A percentile compares a stretch with the other conserved stretches of the same genome.
Evolutionary conservation across 92 coral and sea anemone species (phyloP).

Genomic region (Epizoanthus scotinus): DNA sequence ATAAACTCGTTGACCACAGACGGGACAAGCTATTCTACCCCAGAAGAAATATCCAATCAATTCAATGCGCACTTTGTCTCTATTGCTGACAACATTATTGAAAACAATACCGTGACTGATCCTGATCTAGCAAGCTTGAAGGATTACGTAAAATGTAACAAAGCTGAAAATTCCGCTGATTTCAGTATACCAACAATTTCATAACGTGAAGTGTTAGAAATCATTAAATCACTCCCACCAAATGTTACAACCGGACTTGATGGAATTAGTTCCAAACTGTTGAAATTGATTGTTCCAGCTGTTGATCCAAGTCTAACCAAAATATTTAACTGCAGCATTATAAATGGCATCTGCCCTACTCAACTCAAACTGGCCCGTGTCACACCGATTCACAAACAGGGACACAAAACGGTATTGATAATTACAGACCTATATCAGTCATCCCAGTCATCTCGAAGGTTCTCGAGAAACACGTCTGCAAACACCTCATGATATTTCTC

Average conservation of each 20-base stretch:
- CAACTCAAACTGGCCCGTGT: constrained; percentile 49
- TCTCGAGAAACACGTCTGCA: constrained; percentile 46
- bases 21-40: constrained; percentile 47
- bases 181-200: constrained; percentile 51
- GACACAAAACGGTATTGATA: constrained; percentile 34
- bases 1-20: constrained; percentile 7
- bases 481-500: constrained; percentile 18
- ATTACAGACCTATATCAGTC: constrained; percentile 47
- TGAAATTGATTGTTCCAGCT: constrained; percentile 48
- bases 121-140: constrained; percentile 48
- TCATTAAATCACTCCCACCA: constrained; percentile 30
- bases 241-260: constrained; percentile 50
- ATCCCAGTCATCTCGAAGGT: constrained; percentile 43
- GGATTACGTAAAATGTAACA: constrained; percentile 34
- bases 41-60: constrained; percentile 45
- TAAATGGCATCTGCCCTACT: constrained; percentile 40
- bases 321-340: constrained; percentile 55
- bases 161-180: constrained; percentile 44
- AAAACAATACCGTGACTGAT: constrained; percentile 37
- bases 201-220: constrained; percentile 29
- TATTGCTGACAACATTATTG: constrained; percentile 47
- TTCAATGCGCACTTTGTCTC: constrained; percentile 50
- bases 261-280: constrained; percentile 41
- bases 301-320: constrained; percentile 43
- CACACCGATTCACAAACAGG: constrained; percentile 57